Base-by-base conservation (phyloP, 1,140 invertebrate genomes). In the Drosophila aff. region DNA sequence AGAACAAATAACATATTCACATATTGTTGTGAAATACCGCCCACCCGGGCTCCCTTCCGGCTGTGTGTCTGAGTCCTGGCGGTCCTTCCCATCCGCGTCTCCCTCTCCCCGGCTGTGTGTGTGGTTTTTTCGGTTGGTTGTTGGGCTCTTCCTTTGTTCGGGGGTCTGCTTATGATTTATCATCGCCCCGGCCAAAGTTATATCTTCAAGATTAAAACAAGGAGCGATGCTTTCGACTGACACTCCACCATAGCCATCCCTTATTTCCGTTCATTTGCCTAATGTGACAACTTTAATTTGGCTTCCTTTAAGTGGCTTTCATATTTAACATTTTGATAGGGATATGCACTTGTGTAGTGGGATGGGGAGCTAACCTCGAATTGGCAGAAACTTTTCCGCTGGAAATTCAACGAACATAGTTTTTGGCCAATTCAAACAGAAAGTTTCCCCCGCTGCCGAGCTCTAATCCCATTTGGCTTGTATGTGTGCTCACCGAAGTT, bases 1-100 rank as follows among this genome's bases (percentile, higher is more conserved):
- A 76, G 91, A 92, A 92, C 91, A 92, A 92, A 92, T 92, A 92
- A 92, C 89, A 92, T 92, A 92, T 92, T 92, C 91, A 92, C 91
- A 92, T 92, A 92, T 92, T 92, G 91, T 91, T 90, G 78, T 68
- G 71, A 50, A 72, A 57, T 55, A 55, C 80, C 69, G 61, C 69
- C 69, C 69, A 53, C 65, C 52, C 41, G 53, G 23, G 31, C 49
- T 62, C 43, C 43, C 36, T 36, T 71, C 50, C 68, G 68, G 36
- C 66, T 59, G 44, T 23, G 38, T 47, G 67, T 50, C 66, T 72
- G 67, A 26, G 38, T 73, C 52, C 43, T 59, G 53, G 33, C 46
- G 41, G 36, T 57, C 63, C 36, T 44, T 43, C 10, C 43, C 33
- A 13, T 38, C 36, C 36, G 36, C 36, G 11, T n/a, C n/a, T 38